Base-by-base conservation (phyloP, 2,797 vertebrate genomes). In the Phoebastria nigripes region DNA sequence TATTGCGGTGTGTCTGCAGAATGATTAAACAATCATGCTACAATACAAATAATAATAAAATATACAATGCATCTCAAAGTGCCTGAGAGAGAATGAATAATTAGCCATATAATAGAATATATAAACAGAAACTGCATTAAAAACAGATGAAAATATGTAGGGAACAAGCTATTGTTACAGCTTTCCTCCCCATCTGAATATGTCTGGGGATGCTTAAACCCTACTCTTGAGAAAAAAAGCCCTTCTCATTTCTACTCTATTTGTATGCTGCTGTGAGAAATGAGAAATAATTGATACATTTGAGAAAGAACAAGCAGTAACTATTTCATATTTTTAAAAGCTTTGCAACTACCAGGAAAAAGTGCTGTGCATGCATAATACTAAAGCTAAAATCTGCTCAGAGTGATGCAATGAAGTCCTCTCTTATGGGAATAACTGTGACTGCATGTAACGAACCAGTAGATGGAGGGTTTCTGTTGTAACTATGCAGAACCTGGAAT, bases 251-350 rank as follows among this genome's bases (percentile, higher is more conserved):
- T 80, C 79, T 78, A 9, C 79, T 93, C 72, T 88, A 90, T 94
- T 91, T 92, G 91, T 82, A 89, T 93, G 96, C 94, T 44, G 24
- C 89, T 88, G 69, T 61, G 79, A 95, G 91, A 94, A 96, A 95
- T 96, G 96, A 96, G 96, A 95, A 96, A 93, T 96, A 97, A 97
- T 94, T 95, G 91, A 95, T 95, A 92, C 91, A 19, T 95, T 92
- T 26, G 33, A 89, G 87, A 82, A 87, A 92, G 96, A 94, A 80
- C 52, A 26, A 83, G 95, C 87, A 91, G 74, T 61, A 86, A 92
- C 65, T 88, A 69, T 91, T 93, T 93, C 95, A 90, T 96, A 93
- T 96, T 96, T 96, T 83, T 95, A 96, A 96, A 95, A 94, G 96
- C 95, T 92, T 95, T 96, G 94, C 95, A 96, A 92, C 86, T 94